A percentile compares a stretch with the other conserved stretches of the same genome.
These are phyloP conservation scores for Conger conger DNA, from an alignment of 2,113 vertebrate species.

Conservation along the genomic window DNA sequence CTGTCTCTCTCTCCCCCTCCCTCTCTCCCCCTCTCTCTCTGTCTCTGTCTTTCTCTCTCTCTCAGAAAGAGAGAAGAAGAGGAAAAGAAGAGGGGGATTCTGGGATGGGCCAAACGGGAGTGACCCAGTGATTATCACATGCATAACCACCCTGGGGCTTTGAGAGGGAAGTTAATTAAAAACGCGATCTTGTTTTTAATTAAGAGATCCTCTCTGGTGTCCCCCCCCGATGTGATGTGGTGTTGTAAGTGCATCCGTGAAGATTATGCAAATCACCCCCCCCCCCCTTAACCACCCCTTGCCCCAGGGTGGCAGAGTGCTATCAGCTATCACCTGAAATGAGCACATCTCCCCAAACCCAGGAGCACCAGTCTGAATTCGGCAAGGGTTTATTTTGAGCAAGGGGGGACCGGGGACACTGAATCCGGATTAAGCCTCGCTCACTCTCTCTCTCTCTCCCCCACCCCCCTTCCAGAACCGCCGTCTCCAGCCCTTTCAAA, in stretches of 20 bases:
- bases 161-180: slow-evolving; percentile 44
- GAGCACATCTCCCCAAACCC: not conserved
- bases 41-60: no score
- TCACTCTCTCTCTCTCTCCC: not conserved
- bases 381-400: slow-evolving; percentile 43
- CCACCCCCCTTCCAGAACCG: not conserved
- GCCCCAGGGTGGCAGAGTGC: slow-evolving; percentile 33
- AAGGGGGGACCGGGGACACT: slow-evolving; percentile 19
- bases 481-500: slow-evolving; percentile 52
- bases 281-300: no score
- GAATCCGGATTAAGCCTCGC: slow-evolving; percentile 6
- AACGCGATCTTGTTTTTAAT: slow-evolving; percentile 52
- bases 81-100: not conserved
- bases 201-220: slow-evolving; percentile 48
- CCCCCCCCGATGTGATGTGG: slow-evolving; percentile 16
- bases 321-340: slow-evolving; percentile 35
- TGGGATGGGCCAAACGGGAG: not conserved
- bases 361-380: slow-evolving; percentile 28
- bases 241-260: not conserved
- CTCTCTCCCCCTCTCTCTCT: no score
- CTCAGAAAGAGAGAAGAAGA: not conserved
- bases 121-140: slow-evolving; percentile 51
- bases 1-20: not conserved
- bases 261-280: not conserved
- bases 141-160: slow-evolving; percentile 49